Conservation (phyloP, 1,140 invertebrate species). For the Cyphomyrmex costatus region DNA sequence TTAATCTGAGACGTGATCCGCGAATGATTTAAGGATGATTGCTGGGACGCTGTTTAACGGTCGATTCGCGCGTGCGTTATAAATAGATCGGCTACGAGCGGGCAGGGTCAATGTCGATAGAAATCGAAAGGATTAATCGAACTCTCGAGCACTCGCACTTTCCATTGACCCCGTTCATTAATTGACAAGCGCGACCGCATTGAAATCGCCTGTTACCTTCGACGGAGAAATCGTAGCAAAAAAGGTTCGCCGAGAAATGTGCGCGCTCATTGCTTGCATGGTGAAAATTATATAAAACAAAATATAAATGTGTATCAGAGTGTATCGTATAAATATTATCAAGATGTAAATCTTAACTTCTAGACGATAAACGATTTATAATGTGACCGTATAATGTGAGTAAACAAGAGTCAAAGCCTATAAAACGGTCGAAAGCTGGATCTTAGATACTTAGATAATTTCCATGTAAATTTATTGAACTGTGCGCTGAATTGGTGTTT, state of each 20-base stretch:
- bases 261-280: background rate
- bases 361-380: background rate
- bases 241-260: background rate
- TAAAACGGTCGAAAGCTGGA: too few species aligned
- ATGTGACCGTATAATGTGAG: too few species aligned
- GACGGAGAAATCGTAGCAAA: background rate
- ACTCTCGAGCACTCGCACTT: constrained; percentile 2
- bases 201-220: background rate
- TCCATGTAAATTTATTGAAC: too few species aligned
- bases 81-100: constrained; percentile 22
- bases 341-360: background rate
- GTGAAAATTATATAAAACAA: background rate
- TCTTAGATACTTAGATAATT: too few species aligned
- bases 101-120: constrained; percentile 55
- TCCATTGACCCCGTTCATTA: constrained; percentile 39
- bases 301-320: background rate
- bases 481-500: too few species aligned
- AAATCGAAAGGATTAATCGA: constrained; percentile 51
- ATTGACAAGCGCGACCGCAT: constrained; percentile 3
- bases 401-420: too few species aligned
- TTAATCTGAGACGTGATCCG: constrained; percentile 10
- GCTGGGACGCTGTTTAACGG: background rate
- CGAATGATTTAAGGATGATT: background rate
- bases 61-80: background rate
- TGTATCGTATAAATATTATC: too few species aligned